Evolutionary conservation across 2,113 vertebrate genomes (phyloP), one percentile per base, ranked within the genome.

Genomic region (Pantherophis guttatus): DNA sequence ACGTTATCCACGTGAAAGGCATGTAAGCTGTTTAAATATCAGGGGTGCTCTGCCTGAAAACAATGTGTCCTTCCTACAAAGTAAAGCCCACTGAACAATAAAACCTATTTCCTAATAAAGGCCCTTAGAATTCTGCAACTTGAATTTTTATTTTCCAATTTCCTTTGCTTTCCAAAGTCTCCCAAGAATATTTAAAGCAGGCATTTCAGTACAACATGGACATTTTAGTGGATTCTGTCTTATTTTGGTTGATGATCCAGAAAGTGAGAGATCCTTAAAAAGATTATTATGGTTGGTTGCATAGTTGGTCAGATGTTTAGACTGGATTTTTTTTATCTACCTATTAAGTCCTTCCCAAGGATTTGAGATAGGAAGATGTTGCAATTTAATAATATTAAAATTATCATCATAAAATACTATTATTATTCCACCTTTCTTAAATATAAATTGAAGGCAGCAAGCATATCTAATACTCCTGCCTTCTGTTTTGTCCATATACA

Each of bases 1-100:
- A n/a, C 91, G 86, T 54, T 75, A 92, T 94, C 96, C 94, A 90
- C 91, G 1, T 95, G 90, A 57, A 94, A 96, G 75, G 90, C 70
- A 81, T 87, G 88, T 88, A 55, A 91, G 57, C 89, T n/a, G n/a
- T 94, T 94, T 85, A 65, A 87, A 87, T 23, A 91, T 54, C 59
- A 1, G 85, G 5, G 26, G 0, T 86, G 54, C 12, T 90, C 33
- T 86, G 81, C 39, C 24, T 58, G 33, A 81, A 13, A 91, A 48
- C 8, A 13, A 6, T 19, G 1, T 65, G 50, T 29, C 57, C 44
- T 48, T 44, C 5, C 57, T 59, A 90, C 0, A 12, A 33, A 55
- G 11, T 33, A 23, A 65, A 3, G 29, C 19, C 12, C n/a, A 57
- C 15, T 55, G 50, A 13, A 55, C n/a, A 24, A n/a, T 39, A 33